A percentile compares a stretch with the other conserved stretches of the same genome.
These are phyloP conservation scores for Adoxophyes honmai DNA, from an alignment of 1,140 invertebrate species.

Conservation along the genomic window DNA sequence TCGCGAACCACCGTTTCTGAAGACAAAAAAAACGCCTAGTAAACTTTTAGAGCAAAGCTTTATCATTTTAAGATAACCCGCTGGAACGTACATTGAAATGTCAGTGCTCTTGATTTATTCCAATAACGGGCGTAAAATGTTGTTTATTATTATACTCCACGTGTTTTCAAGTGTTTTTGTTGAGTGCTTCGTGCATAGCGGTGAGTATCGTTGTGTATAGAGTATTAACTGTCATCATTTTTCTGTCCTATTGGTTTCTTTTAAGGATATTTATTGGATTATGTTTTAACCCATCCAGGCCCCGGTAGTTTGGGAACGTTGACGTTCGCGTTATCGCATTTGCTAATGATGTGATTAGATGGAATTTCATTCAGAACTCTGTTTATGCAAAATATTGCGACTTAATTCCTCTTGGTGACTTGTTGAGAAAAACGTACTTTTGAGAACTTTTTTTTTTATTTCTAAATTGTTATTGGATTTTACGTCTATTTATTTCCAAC, in stretches of 20 bases:
- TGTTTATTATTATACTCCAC: slow-evolving; percentile 2
- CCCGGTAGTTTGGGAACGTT: not conserved
- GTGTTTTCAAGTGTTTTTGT: slow-evolving; percentile 4
- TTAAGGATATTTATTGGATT: not conserved
- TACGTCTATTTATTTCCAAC: too few relatives aligned
- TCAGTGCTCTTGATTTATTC: not conserved
- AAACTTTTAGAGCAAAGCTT: not conserved
- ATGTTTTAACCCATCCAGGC: not conserved
- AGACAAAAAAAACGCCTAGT: not conserved
- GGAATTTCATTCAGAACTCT: not conserved
- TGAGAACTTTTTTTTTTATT: too few relatives aligned
- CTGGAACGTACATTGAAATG: not conserved
- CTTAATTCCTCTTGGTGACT: too few relatives aligned
- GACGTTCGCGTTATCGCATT: not conserved
- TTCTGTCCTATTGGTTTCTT: too few relatives aligned
- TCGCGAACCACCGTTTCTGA: too few relatives aligned
- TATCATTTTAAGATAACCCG: not conserved
- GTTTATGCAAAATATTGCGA: too few relatives aligned
- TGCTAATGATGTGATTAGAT: slow-evolving; percentile 4
- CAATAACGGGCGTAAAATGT: slow-evolving; percentile 1
- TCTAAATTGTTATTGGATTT: too few relatives aligned
- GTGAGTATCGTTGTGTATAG: not conserved
- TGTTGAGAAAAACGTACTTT: too few relatives aligned
- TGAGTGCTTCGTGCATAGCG: not conserved
- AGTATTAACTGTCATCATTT: not conserved